Conservation (phyloP, 2,888 invertebrate genomes). For the Liopterus haemorrhoidalis region DNA sequence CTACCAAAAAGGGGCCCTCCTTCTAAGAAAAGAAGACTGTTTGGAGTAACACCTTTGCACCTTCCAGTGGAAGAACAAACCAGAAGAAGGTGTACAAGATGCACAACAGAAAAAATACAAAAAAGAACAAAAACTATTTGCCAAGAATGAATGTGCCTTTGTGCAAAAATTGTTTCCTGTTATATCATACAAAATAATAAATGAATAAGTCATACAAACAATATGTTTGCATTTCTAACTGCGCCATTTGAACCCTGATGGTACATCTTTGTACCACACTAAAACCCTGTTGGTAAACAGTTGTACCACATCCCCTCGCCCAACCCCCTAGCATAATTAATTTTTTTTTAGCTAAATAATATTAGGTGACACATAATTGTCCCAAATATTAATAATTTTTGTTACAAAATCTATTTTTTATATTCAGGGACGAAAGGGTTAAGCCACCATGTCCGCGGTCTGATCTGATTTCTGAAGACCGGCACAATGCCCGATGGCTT, state of each 20-base stretch:
- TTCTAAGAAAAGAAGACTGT: slow-evolving; percentile 14
- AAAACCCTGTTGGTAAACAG: slow-evolving; percentile 10
- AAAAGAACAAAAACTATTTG: slow-evolving; percentile 20
- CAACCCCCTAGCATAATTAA: too few relatives aligned
- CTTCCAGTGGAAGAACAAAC: slow-evolving; percentile 22
- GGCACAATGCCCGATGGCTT: too few relatives aligned
- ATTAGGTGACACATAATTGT: too few relatives aligned
- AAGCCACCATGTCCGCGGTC: too few relatives aligned
- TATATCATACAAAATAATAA: slow-evolving; percentile 15
- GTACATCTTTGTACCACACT: slow-evolving; percentile 11
- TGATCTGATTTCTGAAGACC: too few relatives aligned
- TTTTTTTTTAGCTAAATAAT: too few relatives aligned
- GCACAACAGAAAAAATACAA: slow-evolving; percentile 12
- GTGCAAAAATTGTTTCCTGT: slow-evolving; percentile 21
- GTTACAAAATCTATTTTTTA: too few relatives aligned
- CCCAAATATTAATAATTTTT: too few relatives aligned
- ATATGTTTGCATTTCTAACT: neutral
- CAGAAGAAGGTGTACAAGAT: slow-evolving; percentile 22
- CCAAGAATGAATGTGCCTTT: slow-evolving; percentile 19
- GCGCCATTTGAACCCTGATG: slow-evolving; percentile 7
- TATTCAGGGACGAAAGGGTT: too few relatives aligned
- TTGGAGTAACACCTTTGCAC: slow-evolving; percentile 22
- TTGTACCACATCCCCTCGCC: slow-evolving; percentile 10
- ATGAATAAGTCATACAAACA: neutral
- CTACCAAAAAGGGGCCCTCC: slow-evolving; percentile 18